Evolutionary conservation across 2,888 invertebrate species (phyloP).

Genomic region (Hecatera dysodea): DNA sequence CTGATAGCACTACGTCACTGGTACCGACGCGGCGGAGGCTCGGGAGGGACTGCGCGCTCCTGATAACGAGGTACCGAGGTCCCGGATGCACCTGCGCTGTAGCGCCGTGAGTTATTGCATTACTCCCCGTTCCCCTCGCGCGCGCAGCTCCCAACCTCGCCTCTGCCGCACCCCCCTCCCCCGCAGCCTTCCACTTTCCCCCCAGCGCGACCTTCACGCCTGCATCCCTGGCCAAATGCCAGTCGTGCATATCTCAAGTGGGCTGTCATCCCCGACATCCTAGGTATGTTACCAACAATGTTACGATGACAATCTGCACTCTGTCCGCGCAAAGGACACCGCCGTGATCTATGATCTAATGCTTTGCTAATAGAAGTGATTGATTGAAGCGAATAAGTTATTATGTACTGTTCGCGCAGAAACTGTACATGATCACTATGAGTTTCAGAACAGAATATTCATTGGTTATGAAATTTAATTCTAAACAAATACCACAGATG

Average conservation of each 20-base stretch:
- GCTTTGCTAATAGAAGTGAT: slow-evolving; percentile 31
- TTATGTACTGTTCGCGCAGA: not conserved
- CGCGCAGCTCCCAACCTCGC: slow-evolving; percentile 47
- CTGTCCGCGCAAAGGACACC: slow-evolving; percentile 28
- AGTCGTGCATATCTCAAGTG: slow-evolving; percentile 72
- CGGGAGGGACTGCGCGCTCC: slow-evolving; percentile 57
- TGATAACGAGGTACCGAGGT: slow-evolving; percentile 60
- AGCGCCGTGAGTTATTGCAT: slow-evolving; percentile 78
- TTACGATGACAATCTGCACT: slow-evolving; percentile 45
- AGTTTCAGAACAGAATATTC: slow-evolving; percentile 25
- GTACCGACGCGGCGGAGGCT: slow-evolving; percentile 25
- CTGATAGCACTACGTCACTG: slow-evolving; percentile 56
- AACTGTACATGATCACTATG: slow-evolving; percentile 7
- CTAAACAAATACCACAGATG: slow-evolving; percentile 36
- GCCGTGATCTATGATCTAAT: slow-evolving; percentile 31
- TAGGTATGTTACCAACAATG: slow-evolving; percentile 54
- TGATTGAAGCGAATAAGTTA: slow-evolving; percentile 11
- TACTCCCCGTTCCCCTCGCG: slow-evolving; percentile 70
- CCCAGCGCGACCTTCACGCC: slow-evolving; percentile 79
- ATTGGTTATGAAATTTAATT: slow-evolving; percentile 33
- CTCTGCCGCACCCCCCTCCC: slow-evolving; percentile 39
- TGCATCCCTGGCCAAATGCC: slow-evolving; percentile 87
- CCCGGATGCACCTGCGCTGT: slow-evolving; percentile 85
- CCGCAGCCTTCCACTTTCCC: slow-evolving; percentile 57
- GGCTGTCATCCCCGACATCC: slow-evolving; percentile 51